Evolutionary conservation across 2,797 vertebrate species (phyloP).

Genomic region (Parauchenoglanis punctatus): DNA sequence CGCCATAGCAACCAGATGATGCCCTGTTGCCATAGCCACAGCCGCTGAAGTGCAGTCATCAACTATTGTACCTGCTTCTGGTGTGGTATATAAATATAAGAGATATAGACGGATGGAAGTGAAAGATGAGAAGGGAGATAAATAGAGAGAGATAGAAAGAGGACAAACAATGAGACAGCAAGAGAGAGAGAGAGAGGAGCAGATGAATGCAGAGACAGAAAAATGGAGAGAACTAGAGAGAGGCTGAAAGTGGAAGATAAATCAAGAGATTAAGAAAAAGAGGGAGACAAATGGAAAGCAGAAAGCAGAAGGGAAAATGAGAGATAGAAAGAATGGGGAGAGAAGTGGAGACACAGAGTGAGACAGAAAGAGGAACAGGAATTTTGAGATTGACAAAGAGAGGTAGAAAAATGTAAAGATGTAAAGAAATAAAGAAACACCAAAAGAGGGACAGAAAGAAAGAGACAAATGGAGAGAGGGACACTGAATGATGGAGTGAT

Average conservation of each 20-base stretch:
- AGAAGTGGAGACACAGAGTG: not conserved
- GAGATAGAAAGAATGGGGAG: not conserved
- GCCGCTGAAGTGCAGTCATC: conserved; percentile 68
- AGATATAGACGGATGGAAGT: not conserved
- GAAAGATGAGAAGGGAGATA: not conserved
- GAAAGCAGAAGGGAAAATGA: not conserved
- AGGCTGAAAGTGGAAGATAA: not conserved
- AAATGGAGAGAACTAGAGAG: not conserved
- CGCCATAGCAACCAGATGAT: conserved; percentile 52
- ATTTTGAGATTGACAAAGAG: conserved; percentile 13
- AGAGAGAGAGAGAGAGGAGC: conserved; percentile 15
- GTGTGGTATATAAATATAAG: conserved; percentile 34
- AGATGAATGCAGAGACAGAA: conserved; percentile 12
- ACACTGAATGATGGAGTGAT: not conserved
- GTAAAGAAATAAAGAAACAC: not conserved
- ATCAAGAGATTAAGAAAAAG: not conserved
- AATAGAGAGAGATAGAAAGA: conserved; percentile 32
- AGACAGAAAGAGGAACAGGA: not conserved
- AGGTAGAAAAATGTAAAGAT: conserved; percentile 10
- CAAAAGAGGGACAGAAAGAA: not conserved
- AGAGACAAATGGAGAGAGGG: conserved; percentile 6
- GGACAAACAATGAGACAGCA: not conserved
- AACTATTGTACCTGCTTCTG: conserved; percentile 66
- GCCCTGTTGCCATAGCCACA: conserved; percentile 74
- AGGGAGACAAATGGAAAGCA: not conserved